These are phyloP conservation scores for Henicopernis longicauda DNA, from an alignment of 2,113 vertebrate species.

Conservation along the genomic window DNA sequence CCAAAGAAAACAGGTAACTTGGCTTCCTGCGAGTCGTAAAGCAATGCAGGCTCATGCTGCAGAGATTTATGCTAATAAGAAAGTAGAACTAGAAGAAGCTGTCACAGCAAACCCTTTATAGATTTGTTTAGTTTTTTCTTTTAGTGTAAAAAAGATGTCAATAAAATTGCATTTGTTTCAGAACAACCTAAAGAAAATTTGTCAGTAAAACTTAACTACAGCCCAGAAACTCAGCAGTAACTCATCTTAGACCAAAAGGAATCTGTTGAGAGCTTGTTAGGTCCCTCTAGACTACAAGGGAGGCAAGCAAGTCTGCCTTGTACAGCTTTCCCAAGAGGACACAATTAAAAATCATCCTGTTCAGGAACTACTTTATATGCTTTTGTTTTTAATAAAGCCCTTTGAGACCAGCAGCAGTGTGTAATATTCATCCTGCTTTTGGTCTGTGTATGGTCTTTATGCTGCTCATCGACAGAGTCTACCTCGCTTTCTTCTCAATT, in stretches of 20 bases:
- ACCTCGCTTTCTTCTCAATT: background rate
- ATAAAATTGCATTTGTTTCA: background rate
- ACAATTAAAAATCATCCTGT: slow-evolving; percentile 35
- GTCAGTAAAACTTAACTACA: background rate
- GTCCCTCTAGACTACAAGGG: background rate
- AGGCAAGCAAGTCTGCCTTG: background rate
- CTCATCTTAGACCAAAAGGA: background rate
- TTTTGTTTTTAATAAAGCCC: slow-evolving; percentile 64
- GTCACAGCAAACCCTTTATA: background rate
- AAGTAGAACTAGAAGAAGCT: background rate
- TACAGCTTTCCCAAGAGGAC: background rate
- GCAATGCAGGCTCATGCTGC: background rate
- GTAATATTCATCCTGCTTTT: background rate
- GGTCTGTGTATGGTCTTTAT: background rate
- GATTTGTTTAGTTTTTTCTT: background rate
- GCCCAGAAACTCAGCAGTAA: background rate
- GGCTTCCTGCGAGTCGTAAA: background rate
- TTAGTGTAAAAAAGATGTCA: background rate
- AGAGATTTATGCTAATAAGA: background rate
- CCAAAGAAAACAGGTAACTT: background rate
- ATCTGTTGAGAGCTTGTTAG: background rate
- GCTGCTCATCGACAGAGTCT: background rate
- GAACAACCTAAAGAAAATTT: background rate
- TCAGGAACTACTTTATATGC: slow-evolving; percentile 23
- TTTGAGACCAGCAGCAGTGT: slow-evolving; percentile 9